Evolutionary conservation across 2,113 vertebrate species (phyloP), one percentile per base, ranked within the genome.

Genomic region (Aythya baeri): DNA sequence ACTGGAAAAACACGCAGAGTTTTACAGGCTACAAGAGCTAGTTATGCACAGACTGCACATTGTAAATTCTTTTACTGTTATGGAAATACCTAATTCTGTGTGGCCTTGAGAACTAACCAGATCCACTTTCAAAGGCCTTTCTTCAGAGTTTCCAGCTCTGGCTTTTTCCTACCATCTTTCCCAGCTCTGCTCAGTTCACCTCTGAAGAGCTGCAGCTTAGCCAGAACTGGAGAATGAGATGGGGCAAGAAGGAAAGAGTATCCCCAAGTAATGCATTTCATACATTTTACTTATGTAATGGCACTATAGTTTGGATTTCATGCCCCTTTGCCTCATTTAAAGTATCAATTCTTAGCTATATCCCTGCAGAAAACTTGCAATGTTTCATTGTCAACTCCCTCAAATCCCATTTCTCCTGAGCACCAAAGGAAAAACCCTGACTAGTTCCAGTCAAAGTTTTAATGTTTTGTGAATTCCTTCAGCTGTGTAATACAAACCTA

Each of bases 81-180:
- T 94, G 97, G 97, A 97, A 97, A 97, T 96, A 96, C 88, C 91
- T 94, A 41, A 43, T 89, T 92, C 95, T 97, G 96, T 97, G 97
- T 97, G 95, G 95, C 94, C 96, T 90, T 71, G 36, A 92, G 93
- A 97, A 95, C 6, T 54, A 88, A 85, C 10, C 66, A n/a, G 94
- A 96, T 97, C 95, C 77, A 81, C 75, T 91, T 96, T 96, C 89
- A 97, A 97, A 96, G 89, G 84, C 74, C 84, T 84, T 97, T 95
- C 92, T 96, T 87, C 94, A 88, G 88, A 96, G 61, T 96, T 96
- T 97, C 97, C 97, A 96, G 13, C 90, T 78, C 93, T 72, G 88
- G 29, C 78, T 97, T 97, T 97, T 96, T 95, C 97, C 96, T 89
- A 68, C 57, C 44, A 1, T 93, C 81, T 77, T 93, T 96, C 91